These are phyloP conservation scores for Lasioglossum figueresi DNA, from an alignment of 2,888 invertebrate species.

Conservation along the genomic window DNA sequence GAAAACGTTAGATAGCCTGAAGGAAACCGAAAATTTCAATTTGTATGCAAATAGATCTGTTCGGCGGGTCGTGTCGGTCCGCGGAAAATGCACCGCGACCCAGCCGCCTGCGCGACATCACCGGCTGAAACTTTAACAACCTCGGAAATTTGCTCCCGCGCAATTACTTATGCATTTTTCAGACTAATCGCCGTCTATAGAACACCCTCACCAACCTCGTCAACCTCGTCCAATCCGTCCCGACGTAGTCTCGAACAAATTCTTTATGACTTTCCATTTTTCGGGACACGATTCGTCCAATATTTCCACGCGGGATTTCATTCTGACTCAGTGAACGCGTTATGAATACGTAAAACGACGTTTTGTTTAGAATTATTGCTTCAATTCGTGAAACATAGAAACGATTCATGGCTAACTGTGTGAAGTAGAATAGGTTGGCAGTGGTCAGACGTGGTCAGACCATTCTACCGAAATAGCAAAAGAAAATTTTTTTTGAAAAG, in stretches of 20 bases:
- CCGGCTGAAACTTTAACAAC: constrained; percentile 49
- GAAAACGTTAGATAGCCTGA: constrained; percentile 14
- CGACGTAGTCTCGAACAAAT: background rate
- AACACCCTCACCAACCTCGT: background rate
- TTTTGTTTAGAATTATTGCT: background rate
- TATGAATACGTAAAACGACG: background rate
- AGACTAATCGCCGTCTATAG: constrained; percentile 38
- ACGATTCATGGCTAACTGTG: background rate
- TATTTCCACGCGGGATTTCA: background rate
- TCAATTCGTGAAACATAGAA: background rate
- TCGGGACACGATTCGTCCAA: background rate
- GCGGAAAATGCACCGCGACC: constrained; percentile 19
- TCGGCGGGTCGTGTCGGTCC: constrained; percentile 18
- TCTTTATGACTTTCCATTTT: background rate
- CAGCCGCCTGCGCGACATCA: background rate
- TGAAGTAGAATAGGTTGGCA: background rate
- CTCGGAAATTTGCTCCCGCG: constrained; percentile 31
- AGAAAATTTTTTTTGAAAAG: background rate
- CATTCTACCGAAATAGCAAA: background rate
- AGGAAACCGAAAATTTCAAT: constrained; percentile 55
- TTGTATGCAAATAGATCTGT: constrained; percentile 48
- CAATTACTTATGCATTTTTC: constrained; percentile 34
- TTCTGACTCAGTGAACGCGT: background rate
- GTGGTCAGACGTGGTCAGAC: background rate
- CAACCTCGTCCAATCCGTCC: background rate